Conservation (phyloP, 2,113 vertebrate species). For the Chlamydotis undulata region DNA sequence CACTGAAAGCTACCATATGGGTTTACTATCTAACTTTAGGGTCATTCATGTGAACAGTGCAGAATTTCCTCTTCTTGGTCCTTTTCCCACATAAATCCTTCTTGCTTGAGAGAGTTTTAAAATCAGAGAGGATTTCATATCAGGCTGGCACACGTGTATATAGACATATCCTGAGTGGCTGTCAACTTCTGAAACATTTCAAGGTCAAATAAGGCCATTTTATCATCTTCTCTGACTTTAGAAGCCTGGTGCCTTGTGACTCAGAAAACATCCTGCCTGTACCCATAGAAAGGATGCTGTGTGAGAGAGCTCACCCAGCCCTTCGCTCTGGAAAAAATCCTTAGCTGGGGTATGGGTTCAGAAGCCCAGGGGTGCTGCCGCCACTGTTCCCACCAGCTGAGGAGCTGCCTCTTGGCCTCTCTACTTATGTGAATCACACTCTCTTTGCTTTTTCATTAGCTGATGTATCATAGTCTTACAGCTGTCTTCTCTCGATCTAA, state of each 20-base stretch:
- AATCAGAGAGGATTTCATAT: background rate
- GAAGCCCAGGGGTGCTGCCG: background rate
- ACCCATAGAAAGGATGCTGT: background rate
- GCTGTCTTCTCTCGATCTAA: conserved; percentile 33
- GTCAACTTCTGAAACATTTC: background rate
- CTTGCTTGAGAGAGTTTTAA: background rate
- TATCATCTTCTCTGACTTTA: background rate
- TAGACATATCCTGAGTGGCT: background rate
- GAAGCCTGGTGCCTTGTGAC: background rate
- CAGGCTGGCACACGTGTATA: background rate
- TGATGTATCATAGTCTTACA: conserved; percentile 39
- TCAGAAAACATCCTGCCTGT: background rate
- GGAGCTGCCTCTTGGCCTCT: background rate
- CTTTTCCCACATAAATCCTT: background rate
- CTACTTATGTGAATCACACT: background rate
- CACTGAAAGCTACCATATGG: background rate
- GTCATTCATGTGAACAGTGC: background rate
- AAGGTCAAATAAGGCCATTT: background rate
- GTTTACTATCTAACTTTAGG: background rate
- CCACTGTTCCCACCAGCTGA: background rate
- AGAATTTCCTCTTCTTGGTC: background rate
- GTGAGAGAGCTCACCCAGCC: background rate
- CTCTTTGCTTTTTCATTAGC: conserved; percentile 35
- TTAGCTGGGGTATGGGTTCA: background rate
- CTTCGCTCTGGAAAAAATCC: background rate